Evolutionary conservation across 1,140 invertebrate genomes (phyloP).

Genomic region (Ditylenchus dipsaci): DNA sequence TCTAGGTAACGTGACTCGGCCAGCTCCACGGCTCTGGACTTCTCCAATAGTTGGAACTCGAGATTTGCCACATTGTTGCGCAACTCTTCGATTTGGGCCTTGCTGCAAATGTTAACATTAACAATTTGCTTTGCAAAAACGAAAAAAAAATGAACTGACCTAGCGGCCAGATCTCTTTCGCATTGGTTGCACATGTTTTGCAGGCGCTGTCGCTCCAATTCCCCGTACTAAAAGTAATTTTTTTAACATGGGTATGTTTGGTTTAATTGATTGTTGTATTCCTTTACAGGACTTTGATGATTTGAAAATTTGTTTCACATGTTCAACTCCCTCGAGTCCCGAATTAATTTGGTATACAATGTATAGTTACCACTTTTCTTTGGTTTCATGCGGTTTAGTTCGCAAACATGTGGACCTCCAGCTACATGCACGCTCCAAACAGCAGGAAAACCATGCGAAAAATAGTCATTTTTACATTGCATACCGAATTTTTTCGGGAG

Average conservation of each 20-base stretch:
- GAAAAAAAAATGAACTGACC: background rate
- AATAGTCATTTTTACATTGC: too few relatives aligned
- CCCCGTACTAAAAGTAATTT: conserved; percentile 3
- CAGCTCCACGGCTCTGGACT: background rate
- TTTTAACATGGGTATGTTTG: background rate
- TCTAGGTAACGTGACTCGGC: background rate
- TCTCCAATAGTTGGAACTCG: conserved; percentile 12
- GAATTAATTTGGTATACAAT: too few relatives aligned
- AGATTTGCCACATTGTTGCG: conserved; percentile 15
- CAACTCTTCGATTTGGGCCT: conserved; percentile 16
- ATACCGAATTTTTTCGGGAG: too few relatives aligned
- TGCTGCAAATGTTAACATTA: background rate
- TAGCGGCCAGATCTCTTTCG: conserved; percentile 9
- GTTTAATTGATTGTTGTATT: too few relatives aligned
- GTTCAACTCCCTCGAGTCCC: too few relatives aligned
- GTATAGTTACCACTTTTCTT: too few relatives aligned
- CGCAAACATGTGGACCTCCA: too few relatives aligned
- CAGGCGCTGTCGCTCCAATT: conserved; percentile 19
- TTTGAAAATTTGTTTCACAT: too few relatives aligned
- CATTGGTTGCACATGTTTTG: conserved; percentile 20
- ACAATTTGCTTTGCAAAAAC: background rate
- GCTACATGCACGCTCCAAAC: too few relatives aligned
- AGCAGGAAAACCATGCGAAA: too few relatives aligned
- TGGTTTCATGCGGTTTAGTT: too few relatives aligned
- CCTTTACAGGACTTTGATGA: too few relatives aligned